These are phyloP conservation scores for Aphis gossypii DNA, from an alignment of 1,140 invertebrate species.

Conservation along the genomic window DNA sequence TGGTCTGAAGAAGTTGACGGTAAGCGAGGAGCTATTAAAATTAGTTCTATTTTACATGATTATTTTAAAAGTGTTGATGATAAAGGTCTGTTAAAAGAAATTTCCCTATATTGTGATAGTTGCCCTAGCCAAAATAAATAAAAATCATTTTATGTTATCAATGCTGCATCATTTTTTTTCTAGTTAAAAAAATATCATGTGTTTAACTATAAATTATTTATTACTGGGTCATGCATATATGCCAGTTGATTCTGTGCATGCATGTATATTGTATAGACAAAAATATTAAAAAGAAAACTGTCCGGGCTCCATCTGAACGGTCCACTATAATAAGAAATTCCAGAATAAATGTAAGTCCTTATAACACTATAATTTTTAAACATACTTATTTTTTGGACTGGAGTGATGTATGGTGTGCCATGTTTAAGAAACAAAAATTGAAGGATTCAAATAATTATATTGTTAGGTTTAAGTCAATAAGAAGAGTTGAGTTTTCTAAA, in stretches of 20 bases:
- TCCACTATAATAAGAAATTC: not conserved
- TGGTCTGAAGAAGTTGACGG: slow-evolving; percentile 49
- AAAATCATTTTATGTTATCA: slow-evolving; percentile 40
- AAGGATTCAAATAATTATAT: not conserved
- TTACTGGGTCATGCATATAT: slow-evolving; percentile 40
- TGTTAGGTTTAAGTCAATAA: not conserved
- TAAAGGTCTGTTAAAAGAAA: slow-evolving; percentile 3
- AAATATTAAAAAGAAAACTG: slow-evolving; percentile 36
- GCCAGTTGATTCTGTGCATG: slow-evolving; percentile 37
- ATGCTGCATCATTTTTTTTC: not conserved
- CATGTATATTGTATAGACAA: slow-evolving; percentile 30
- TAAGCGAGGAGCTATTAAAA: slow-evolving; percentile 29
- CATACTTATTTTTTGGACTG: not conserved
- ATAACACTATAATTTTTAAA: not conserved
- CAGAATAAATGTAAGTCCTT: not conserved
- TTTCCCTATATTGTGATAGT: not conserved
- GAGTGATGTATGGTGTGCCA: not conserved
- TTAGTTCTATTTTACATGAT: slow-evolving; percentile 19
- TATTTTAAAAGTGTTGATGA: slow-evolving; percentile 12
- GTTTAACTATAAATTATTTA: slow-evolving; percentile 19
- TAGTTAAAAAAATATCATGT: slow-evolving; percentile 13
- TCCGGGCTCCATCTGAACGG: not conserved
- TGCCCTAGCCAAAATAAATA: slow-evolving; percentile 4
- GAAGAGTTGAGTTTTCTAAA: not conserved
- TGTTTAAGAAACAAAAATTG: not conserved